Conservation (phyloP, 2,113 vertebrate genomes). For the Steatornis caripensis region DNA sequence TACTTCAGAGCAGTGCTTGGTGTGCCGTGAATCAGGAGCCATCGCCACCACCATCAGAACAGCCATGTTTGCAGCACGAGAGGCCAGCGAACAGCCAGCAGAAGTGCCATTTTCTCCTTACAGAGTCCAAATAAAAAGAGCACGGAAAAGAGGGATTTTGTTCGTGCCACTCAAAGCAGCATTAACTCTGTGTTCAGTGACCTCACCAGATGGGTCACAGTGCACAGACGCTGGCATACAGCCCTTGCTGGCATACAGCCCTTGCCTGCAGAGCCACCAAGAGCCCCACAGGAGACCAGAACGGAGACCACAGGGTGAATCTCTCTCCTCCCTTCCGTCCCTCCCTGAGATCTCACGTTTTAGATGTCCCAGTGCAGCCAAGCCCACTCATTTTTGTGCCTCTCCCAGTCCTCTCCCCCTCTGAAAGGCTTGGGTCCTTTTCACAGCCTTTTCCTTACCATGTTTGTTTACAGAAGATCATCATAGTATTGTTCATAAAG, state of each 20-base stretch:
- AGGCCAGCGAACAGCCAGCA: neutral
- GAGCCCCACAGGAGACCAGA: neutral
- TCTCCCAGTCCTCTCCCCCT: neutral
- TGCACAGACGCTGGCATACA: neutral
- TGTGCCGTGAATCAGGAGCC: too few relatives aligned
- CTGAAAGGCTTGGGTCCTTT: neutral
- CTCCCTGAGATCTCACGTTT: neutral
- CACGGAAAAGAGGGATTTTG: neutral
- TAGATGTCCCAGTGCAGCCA: neutral
- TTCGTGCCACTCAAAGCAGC: neutral
- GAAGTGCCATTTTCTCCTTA: neutral
- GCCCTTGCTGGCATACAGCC: neutral
- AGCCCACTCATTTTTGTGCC: neutral
- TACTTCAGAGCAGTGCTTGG: neutral
- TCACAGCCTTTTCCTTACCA: neutral
- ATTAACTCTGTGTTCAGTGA: neutral
- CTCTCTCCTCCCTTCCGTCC: neutral
- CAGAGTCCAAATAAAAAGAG: neutral
- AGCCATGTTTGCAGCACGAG: neutral
- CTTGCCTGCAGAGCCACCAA: neutral
- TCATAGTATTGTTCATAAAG: neutral
- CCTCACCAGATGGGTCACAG: neutral
- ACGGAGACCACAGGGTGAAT: neutral
- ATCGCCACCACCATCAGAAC: neutral
- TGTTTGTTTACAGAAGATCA: neutral